These are phyloP conservation scores for Melanocharis versteri DNA, from an alignment of 2,113 vertebrate genomes.

Conservation along the genomic window DNA sequence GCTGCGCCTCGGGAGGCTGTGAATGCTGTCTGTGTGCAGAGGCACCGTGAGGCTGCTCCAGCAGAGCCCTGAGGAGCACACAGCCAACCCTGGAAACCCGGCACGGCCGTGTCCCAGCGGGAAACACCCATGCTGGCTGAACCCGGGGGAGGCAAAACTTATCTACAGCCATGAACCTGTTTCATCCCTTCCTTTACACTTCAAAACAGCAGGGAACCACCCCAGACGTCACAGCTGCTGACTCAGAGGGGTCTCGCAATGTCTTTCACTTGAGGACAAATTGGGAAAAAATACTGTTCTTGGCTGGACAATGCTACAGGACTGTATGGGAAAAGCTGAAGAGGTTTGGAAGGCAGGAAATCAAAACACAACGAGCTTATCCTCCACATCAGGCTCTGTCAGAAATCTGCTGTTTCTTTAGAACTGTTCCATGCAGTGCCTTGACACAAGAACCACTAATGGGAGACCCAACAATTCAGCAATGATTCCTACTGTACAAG, in stretches of 20 bases:
- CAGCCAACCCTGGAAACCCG: rapidly evolving
- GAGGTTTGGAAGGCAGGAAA: background rate
- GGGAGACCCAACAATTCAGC: background rate
- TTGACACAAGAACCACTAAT: background rate
- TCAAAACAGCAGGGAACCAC: background rate
- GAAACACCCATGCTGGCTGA: rapidly evolving
- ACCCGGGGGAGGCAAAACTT: background rate
- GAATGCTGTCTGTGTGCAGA: background rate
- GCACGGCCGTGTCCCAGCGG: rapidly evolving
- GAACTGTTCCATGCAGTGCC: background rate
- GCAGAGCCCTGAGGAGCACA: background rate
- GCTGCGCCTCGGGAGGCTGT: background rate
- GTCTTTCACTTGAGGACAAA: background rate
- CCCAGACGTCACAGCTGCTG: background rate
- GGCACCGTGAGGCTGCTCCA: rapidly evolving
- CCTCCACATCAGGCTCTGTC: conserved; percentile 1
- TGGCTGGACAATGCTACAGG: background rate
- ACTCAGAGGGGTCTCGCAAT: background rate
- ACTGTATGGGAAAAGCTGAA: background rate
- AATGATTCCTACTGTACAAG: background rate
- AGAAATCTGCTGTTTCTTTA: conserved; percentile 61
- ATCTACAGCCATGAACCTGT: background rate
- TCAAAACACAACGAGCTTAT: background rate
- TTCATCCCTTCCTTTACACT: background rate
- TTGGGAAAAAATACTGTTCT: background rate